phyloP scores from a whole-genome alignment of 1,140 invertebrate genomes.

The Trachymyrmex septentrionalis region DNA sequence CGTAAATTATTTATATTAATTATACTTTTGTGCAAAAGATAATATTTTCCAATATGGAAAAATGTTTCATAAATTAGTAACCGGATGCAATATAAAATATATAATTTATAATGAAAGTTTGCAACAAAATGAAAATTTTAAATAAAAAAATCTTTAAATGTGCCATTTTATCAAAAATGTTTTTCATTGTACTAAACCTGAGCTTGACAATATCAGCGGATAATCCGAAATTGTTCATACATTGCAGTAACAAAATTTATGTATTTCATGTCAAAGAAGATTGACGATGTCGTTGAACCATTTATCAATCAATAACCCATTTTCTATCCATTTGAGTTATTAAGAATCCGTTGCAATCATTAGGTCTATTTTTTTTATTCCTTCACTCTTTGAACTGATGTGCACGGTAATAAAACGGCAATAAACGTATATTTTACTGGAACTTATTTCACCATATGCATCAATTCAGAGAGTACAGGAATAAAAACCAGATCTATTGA shows the following conservation, averaged over 20 bases:
- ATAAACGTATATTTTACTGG: no score
- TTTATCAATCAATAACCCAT: constrained; percentile 45
- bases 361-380: no score
- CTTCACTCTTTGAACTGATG: no score
- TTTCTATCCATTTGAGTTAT: constrained; percentile 11
- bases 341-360: constrained; percentile 18
- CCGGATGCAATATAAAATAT: no score
- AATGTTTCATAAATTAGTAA: neutral
- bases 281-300: neutral
- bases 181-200: neutral
- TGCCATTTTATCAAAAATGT: neutral
- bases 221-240: neutral
- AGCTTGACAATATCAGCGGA: neutral
- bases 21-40: no score
- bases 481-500: neutral
- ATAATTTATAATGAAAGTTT: no score
- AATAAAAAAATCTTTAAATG: neutral
- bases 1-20: neutral
- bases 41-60: neutral
- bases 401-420: no score
- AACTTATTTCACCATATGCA: no score
- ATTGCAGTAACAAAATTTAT: constrained; percentile 7
- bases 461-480: no score
- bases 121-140: neutral
- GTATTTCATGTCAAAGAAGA: constrained; percentile 37